Conservation (phyloP, 2,797 vertebrate genomes). For the Peromyscus nudipes region DNA sequence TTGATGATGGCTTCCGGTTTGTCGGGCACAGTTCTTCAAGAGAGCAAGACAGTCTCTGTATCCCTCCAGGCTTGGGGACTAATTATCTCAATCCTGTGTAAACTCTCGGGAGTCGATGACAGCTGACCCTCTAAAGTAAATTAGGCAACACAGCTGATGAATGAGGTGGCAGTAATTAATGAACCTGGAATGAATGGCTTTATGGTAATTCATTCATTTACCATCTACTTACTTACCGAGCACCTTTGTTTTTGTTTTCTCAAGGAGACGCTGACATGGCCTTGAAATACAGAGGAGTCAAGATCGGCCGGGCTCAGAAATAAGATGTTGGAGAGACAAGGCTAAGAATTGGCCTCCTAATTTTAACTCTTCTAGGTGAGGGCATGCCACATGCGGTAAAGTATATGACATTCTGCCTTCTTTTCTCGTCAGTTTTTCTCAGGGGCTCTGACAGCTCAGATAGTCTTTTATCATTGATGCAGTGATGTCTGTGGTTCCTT, state of each 20-base stretch:
- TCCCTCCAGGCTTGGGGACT: not conserved
- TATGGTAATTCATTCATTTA: slow-evolving; percentile 64
- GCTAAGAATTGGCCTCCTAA: not conserved
- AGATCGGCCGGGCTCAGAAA: not conserved
- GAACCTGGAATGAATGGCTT: slow-evolving; percentile 56
- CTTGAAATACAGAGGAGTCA: slow-evolving; percentile 46
- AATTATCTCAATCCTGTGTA: not conserved
- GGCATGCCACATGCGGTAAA: not conserved
- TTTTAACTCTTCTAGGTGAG: not conserved
- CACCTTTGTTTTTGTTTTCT: slow-evolving; percentile 60
- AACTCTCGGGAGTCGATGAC: slow-evolving; percentile 27
- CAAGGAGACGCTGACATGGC: slow-evolving; percentile 34
- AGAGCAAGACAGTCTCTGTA: not conserved
- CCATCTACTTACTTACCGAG: slow-evolving; percentile 45
- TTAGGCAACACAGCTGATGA: slow-evolving; percentile 54
- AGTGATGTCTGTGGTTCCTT: not conserved
- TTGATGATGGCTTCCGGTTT: not conserved
- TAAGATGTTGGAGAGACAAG: slow-evolving; percentile 5
- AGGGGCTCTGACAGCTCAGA: not conserved
- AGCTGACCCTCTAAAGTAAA: slow-evolving; percentile 59
- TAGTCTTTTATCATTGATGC: not conserved
- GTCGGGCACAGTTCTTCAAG: not conserved
- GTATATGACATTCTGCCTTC: not conserved
- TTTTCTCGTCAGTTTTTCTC: not conserved
- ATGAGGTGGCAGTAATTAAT: slow-evolving; percentile 58